Conservation (phyloP, 1,140 invertebrate genomes). For the Drosophila nigromelanica region DNA sequence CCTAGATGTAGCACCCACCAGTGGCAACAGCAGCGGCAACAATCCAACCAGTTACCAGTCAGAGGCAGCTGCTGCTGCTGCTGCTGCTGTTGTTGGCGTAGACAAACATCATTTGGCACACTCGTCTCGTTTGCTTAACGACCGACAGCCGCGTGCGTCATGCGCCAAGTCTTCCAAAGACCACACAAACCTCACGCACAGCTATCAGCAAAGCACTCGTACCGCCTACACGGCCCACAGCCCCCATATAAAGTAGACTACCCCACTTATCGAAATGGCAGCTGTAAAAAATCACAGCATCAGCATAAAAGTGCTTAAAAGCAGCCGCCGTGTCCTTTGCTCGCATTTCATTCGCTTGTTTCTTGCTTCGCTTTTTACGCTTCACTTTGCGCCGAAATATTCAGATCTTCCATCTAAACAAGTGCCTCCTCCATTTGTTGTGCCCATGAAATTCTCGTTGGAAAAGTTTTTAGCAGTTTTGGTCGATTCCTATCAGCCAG, state of each 20-base stretch:
- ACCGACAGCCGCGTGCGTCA: constrained; percentile 59
- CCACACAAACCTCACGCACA: constrained; percentile 56
- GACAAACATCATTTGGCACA: constrained; percentile 78
- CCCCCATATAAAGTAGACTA: constrained; percentile 1
- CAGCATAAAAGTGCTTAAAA: constrained; percentile 82
- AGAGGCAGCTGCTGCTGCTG: constrained; percentile 33
- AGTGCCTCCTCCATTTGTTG: constrained; percentile 1
- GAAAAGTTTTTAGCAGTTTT: constrained; percentile 60
- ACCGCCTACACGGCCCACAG: constrained; percentile 3
- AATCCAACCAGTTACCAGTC: constrained; percentile 8
- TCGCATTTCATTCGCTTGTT: constrained; percentile 11
- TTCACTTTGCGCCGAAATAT: constrained; percentile 61
- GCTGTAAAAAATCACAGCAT: constrained; percentile 82
- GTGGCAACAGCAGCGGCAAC: neutral
- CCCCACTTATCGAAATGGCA: constrained; percentile 63
- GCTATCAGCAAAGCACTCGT: constrained; percentile 14
- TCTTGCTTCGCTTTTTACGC: constrained; percentile 53
- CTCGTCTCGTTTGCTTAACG: constrained; percentile 62
- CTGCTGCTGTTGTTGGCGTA: constrained; percentile 42
- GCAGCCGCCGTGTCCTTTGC: constrained; percentile 66
- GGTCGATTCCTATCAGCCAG: constrained; percentile 38
- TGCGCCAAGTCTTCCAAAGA: constrained; percentile 48
- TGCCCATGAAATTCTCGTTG: constrained; percentile 2
- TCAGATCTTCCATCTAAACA: constrained; percentile 46
- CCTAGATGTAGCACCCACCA: constrained; percentile 38